A percentile compares a stretch with the other conserved stretches of the same genome.
Evolutionary conservation across 1,140 invertebrate genomes (phyloP).

Genomic region (Ceratina australensis): DNA sequence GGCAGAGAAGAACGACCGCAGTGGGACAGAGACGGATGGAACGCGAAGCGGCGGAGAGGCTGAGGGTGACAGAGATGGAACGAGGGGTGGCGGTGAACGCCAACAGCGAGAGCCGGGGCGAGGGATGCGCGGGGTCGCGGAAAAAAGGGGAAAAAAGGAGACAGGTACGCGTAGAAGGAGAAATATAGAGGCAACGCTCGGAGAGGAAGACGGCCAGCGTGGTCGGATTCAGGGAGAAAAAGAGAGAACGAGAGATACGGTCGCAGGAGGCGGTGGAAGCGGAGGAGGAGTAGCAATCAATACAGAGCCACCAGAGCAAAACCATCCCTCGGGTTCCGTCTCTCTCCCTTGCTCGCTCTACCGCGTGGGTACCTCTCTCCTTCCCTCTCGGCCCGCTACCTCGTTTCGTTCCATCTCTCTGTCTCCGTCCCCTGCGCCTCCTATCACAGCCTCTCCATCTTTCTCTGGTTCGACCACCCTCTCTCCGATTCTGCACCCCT

Average conservation of each 20-base stretch:
- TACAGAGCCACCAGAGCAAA: conserved; percentile 74
- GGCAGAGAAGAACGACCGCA: neutral
- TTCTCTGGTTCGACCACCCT: conserved; percentile 9
- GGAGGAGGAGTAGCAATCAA: conserved; percentile 71
- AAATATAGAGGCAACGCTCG: conserved; percentile 38
- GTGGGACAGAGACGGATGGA: neutral
- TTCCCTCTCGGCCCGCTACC: neutral
- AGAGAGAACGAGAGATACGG: conserved; percentile 58
- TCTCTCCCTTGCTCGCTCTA: conserved; percentile 14
- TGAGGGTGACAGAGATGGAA: conserved; percentile 13
- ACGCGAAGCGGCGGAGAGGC: neutral
- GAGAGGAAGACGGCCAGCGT: conserved; percentile 10
- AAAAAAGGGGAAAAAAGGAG: conserved; percentile 35
- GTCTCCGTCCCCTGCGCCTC: conserved; percentile 16
- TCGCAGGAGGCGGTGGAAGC: conserved; percentile 59
- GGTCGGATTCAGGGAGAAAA: conserved; percentile 45
- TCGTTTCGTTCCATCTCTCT: conserved; percentile 5
- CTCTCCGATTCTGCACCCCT: conserved; percentile 23
- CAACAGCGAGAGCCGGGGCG: neutral
- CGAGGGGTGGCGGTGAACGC: neutral
- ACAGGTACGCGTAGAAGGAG: conserved; percentile 50
- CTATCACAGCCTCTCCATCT: conserved; percentile 28
- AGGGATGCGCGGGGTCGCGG: neutral
- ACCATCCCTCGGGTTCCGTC: conserved; percentile 67
- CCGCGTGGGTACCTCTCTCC: neutral